A percentile compares a stretch with the other conserved stretches of the same genome.
Conservation (phyloP, 2,797 vertebrate genomes). For the Eospalax fontanierii region DNA sequence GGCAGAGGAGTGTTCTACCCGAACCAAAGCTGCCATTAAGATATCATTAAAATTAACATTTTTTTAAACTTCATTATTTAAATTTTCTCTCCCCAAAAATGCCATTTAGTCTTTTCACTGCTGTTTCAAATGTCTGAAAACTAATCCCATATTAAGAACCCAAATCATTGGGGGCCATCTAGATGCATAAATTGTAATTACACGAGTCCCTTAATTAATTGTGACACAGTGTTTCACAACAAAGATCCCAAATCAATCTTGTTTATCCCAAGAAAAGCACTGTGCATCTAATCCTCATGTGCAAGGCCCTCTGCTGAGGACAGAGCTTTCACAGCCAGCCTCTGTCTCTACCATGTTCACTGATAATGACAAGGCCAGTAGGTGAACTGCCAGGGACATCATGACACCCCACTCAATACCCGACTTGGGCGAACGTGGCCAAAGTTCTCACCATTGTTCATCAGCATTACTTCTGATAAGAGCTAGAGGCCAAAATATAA, state of each 20-base stretch:
- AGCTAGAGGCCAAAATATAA: constrained; percentile 10
- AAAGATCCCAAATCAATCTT: constrained; percentile 78
- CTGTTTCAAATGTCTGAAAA: constrained; percentile 85
- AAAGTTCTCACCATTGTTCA: not conserved
- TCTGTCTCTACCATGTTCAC: not conserved
- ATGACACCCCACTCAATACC: not conserved
- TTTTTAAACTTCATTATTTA: constrained; percentile 61
- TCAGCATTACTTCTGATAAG: constrained; percentile 31
- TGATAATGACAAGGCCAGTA: constrained; percentile 10
- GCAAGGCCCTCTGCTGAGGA: constrained; percentile 39
- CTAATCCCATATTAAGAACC: constrained; percentile 86
- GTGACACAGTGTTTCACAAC: constrained; percentile 85
- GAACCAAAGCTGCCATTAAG: constrained; percentile 11
- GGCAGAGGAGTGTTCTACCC: not conserved
- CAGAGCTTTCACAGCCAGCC: not conserved
- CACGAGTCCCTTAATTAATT: constrained; percentile 88
- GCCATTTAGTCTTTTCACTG: constrained; percentile 83
- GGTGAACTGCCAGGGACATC: not conserved
- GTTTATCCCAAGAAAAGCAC: constrained; percentile 58
- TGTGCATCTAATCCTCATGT: constrained; percentile 52
- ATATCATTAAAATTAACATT: constrained; percentile 72
- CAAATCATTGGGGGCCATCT: constrained; percentile 82
- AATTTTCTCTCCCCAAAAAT: constrained; percentile 79
- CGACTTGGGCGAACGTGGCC: not conserved
- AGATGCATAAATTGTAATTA: constrained; percentile 87